Evolutionary conservation across 2,888 invertebrate species (phyloP).

Genomic region (Leucoptera coffeella): DNA sequence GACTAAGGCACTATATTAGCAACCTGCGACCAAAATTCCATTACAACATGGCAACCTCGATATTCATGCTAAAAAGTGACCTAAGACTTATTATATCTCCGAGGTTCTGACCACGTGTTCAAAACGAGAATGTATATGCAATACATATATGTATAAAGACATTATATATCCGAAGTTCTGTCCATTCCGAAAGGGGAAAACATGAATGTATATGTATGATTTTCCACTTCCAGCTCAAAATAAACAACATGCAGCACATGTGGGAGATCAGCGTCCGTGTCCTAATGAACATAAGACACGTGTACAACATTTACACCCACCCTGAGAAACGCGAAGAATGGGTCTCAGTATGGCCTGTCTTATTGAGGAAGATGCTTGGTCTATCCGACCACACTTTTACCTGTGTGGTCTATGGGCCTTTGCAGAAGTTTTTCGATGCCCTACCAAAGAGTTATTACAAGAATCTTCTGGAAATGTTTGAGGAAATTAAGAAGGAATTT

Average conservation of each 20-base stretch:
- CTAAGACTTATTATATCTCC: too few relatives aligned
- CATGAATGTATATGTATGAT: too few relatives aligned
- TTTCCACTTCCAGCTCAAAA: constrained; percentile 50
- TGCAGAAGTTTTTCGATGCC: constrained; percentile 54
- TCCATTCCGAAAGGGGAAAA: too few relatives aligned
- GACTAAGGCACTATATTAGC: too few relatives aligned
- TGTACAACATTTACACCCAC: constrained; percentile 59
- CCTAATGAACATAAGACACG: constrained; percentile 56
- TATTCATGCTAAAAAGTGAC: too few relatives aligned
- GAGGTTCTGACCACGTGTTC: too few relatives aligned
- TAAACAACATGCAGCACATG: constrained; percentile 59
- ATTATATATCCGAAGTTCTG: too few relatives aligned
- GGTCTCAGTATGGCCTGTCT: constrained; percentile 56
- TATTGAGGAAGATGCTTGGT: constrained; percentile 59
- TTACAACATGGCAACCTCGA: too few relatives aligned
- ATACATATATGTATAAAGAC: too few relatives aligned
- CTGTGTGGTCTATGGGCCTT: constrained; percentile 56
- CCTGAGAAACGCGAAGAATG: constrained; percentile 57
- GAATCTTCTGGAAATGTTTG: constrained; percentile 43
- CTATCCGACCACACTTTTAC: constrained; percentile 61
- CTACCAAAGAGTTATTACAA: constrained; percentile 51
- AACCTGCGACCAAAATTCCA: too few relatives aligned
- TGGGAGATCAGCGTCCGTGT: constrained; percentile 56
- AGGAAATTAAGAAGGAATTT: constrained; percentile 56
- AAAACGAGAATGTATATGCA: too few relatives aligned